Percentiles rank a stretch among this genome's conserved stretches.
Conservation (phyloP, 2,113 vertebrate genomes). For the Prochilodus magdalenae region DNA sequence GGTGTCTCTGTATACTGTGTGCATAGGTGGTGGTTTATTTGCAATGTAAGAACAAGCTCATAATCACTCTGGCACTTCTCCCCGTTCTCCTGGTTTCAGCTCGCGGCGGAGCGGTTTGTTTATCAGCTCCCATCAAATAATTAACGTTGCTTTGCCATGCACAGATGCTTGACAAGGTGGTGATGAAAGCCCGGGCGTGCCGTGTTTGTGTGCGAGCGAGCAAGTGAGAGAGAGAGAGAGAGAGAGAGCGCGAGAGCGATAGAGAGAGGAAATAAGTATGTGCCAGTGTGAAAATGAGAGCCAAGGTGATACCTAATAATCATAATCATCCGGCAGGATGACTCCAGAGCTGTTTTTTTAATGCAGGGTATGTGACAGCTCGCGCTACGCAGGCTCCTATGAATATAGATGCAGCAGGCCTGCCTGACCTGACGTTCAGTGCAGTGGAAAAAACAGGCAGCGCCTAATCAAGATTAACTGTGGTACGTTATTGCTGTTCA, state of each 20-base stretch:
- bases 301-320: slow-evolving; percentile 56
- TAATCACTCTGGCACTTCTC: slow-evolving; percentile 7
- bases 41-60: slow-evolving; percentile 1
- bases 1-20: background rate
- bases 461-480: slow-evolving; percentile 30
- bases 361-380: slow-evolving; percentile 26
- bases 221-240: background rate
- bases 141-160: slow-evolving; percentile 45
- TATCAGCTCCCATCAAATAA: slow-evolving; percentile 50
- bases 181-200: slow-evolving; percentile 48
- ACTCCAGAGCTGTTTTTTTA: slow-evolving; percentile 35
- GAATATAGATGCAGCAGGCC: slow-evolving; percentile 35
- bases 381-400: background rate
- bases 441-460: slow-evolving; percentile 4
- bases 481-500: slow-evolving; percentile 34
- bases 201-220: slow-evolving; percentile 13
- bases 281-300: slow-evolving; percentile 52
- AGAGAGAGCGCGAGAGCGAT: slow-evolving; percentile 17
- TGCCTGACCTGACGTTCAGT: slow-evolving; percentile 34
- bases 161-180: slow-evolving; percentile 56
- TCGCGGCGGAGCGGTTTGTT: slow-evolving; percentile 41
- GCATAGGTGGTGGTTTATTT: background rate
- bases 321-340: slow-evolving; percentile 53
- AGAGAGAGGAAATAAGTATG: slow-evolving; percentile 19
- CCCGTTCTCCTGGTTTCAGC: background rate